These are phyloP conservation scores for Eumerus sabulonum DNA, from an alignment of 2,888 invertebrate species.

Conservation along the genomic window DNA sequence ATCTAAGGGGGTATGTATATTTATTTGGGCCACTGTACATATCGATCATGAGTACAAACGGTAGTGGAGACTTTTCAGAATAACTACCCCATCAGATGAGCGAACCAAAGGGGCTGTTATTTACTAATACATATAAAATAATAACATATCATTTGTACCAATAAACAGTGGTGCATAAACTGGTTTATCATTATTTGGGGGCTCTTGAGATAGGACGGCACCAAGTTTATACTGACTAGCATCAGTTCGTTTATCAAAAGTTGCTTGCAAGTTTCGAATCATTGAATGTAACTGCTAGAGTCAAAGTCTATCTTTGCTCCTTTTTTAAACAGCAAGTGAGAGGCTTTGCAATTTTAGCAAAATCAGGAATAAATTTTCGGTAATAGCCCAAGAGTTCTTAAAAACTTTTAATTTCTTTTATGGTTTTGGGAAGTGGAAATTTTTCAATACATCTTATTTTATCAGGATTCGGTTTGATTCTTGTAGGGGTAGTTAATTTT, in stretches of 20 bases:
- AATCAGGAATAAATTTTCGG: constrained; percentile 14
- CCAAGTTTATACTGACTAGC: too few species aligned
- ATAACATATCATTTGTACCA: too few species aligned
- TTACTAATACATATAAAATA: too few species aligned
- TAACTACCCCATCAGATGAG: too few species aligned
- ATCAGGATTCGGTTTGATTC: constrained; percentile 27
- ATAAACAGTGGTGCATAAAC: too few species aligned
- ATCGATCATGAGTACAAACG: too few species aligned
- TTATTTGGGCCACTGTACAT: too few species aligned
- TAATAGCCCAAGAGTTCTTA: constrained; percentile 26
- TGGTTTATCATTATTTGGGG: too few species aligned
- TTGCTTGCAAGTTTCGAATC: constrained; percentile 25
- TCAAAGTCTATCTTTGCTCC: constrained; percentile 22
- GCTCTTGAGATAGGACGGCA: too few species aligned
- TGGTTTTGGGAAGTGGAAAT: constrained; percentile 11
- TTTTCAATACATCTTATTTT: constrained; percentile 24
- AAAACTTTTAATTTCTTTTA: constrained; percentile 32
- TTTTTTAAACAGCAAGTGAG: constrained; percentile 29
- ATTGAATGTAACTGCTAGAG: constrained; percentile 15
- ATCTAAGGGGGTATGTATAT: too few species aligned
- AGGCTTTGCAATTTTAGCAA: constrained; percentile 22
- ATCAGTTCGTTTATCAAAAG: constrained; percentile 23
- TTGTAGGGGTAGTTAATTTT: constrained; percentile 6
- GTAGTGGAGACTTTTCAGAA: too few species aligned
- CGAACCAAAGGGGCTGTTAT: too few species aligned